Evolutionary conservation across 2,888 invertebrate species (phyloP).

Genomic region (Acleris cristana): DNA sequence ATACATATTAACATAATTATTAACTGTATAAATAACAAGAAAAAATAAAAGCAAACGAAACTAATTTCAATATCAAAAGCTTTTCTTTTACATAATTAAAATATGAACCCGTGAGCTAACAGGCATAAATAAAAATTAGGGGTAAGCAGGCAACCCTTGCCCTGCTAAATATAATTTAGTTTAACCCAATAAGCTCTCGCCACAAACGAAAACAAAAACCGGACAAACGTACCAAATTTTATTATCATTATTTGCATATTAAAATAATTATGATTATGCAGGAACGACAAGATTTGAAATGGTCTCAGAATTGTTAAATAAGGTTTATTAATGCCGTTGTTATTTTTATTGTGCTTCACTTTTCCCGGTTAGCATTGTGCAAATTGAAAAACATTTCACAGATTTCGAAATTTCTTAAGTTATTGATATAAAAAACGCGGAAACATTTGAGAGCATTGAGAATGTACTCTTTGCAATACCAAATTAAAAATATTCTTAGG

Average conservation of each 20-base stretch:
- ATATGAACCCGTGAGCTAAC: conserved; percentile 58
- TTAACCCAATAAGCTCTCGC: conserved; percentile 76
- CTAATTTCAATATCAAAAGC: conserved; percentile 34
- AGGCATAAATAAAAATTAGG: conserved; percentile 76
- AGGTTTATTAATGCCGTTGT: neutral
- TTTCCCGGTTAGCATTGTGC: no score
- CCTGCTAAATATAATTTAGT: conserved; percentile 72
- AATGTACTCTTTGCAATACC: no score
- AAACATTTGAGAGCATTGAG: no score
- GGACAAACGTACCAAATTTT: conserved; percentile 74
- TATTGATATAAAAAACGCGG: no score
- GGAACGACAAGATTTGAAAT: conserved; percentile 26
- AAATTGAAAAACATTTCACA: no score
- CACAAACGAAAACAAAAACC: conserved; percentile 74
- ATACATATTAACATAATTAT: conserved; percentile 1
- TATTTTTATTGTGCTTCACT: no score
- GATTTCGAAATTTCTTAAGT: no score
- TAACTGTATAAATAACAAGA: no score
- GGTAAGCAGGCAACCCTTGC: conserved; percentile 51
- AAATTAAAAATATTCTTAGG: no score
- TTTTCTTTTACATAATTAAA: conserved; percentile 44
- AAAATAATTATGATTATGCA: conserved; percentile 78
- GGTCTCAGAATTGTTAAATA: neutral
- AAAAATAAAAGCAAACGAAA: neutral
- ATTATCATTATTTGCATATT: conserved; percentile 84